phyloP scores from a whole-genome alignment of 2,888 invertebrate species.

The Nematopogon swammerdamellus region DNA sequence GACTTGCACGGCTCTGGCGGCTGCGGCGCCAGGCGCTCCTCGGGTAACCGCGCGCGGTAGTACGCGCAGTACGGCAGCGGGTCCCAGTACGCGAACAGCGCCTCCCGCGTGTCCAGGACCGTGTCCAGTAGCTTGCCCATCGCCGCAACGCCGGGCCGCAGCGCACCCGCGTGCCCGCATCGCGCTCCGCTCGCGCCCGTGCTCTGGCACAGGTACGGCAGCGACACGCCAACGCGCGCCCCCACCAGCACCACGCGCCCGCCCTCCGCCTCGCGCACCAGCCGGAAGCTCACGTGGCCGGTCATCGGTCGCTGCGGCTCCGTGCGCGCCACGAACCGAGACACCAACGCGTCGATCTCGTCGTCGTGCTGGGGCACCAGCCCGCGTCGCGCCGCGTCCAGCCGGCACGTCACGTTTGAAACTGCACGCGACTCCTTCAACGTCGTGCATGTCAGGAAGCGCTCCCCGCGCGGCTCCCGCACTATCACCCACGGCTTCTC shows the following conservation, averaged over 20 bases:
- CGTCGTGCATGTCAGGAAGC: conserved; percentile 79
- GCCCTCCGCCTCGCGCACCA: conserved; percentile 62
- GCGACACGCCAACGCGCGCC: conserved; percentile 72
- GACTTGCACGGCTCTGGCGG: conserved; percentile 56
- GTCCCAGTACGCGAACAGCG: conserved; percentile 80
- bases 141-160: conserved; percentile 40
- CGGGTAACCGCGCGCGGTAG: conserved; percentile 75
- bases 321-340: conserved; percentile 65
- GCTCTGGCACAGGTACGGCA: conserved; percentile 78
- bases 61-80: conserved; percentile 84
- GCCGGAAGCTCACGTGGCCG: conserved; percentile 76
- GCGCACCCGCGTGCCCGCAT: conserved; percentile 59
- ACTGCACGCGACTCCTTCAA: conserved; percentile 74
- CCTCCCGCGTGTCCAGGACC: conserved; percentile 74
- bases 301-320: conserved; percentile 65
- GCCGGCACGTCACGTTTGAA: conserved; percentile 76
- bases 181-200: conserved; percentile 47
- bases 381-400: conserved; percentile 64
- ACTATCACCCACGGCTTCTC: conserved; percentile 77
- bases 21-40: conserved; percentile 38
- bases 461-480: conserved; percentile 71
- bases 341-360: conserved; percentile 70
- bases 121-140: conserved; percentile 63
- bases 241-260: conserved; percentile 53
- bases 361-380: conserved; percentile 65